A percentile compares a stretch with the other conserved stretches of the same genome.
Evolutionary conservation across 2,888 invertebrate species (phyloP).

Genomic region (Chorisops tibialis): DNA sequence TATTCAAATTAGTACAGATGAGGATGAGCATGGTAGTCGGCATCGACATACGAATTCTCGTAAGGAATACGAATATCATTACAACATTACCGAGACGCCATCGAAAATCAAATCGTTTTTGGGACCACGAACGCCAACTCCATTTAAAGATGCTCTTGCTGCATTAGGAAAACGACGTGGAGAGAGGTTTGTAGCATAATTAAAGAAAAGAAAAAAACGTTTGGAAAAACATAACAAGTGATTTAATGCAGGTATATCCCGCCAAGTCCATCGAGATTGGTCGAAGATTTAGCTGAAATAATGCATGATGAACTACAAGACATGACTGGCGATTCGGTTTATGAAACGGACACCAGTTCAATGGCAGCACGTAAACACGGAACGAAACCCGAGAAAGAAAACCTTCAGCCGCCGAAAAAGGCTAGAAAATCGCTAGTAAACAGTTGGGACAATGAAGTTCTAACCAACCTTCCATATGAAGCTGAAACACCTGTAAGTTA

Average conservation of each 20-base stretch:
- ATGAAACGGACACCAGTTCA: conserved; percentile 36
- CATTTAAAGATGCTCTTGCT: conserved; percentile 88
- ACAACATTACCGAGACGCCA: conserved; percentile 8
- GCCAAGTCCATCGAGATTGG: conserved; percentile 72
- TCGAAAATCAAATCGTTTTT: conserved; percentile 9
- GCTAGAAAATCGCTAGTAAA: conserved; percentile 78
- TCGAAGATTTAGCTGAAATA: conserved; percentile 83
- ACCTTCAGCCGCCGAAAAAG: conserved; percentile 66
- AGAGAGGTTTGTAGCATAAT: conserved; percentile 43
- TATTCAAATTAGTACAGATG: conserved; percentile 44
- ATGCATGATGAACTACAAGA: conserved; percentile 69
- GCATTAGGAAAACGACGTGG: conserved; percentile 80
- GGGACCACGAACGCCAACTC: conserved; percentile 79
- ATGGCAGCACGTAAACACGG: not conserved
- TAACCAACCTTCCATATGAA: conserved; percentile 67
- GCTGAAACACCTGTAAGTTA: conserved; percentile 72
- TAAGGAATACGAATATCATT: not conserved
- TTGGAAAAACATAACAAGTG: not conserved
- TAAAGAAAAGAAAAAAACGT: not conserved
- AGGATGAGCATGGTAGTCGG: conserved; percentile 35
- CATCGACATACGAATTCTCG: not conserved
- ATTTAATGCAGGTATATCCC: conserved; percentile 54
- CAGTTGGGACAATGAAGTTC: conserved; percentile 62
- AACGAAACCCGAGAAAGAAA: conserved; percentile 56
- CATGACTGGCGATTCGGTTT: conserved; percentile 50